phyloP scores from a whole-genome alignment of 2,113 vertebrate genomes.

The Hydropotes inermis region DNA sequence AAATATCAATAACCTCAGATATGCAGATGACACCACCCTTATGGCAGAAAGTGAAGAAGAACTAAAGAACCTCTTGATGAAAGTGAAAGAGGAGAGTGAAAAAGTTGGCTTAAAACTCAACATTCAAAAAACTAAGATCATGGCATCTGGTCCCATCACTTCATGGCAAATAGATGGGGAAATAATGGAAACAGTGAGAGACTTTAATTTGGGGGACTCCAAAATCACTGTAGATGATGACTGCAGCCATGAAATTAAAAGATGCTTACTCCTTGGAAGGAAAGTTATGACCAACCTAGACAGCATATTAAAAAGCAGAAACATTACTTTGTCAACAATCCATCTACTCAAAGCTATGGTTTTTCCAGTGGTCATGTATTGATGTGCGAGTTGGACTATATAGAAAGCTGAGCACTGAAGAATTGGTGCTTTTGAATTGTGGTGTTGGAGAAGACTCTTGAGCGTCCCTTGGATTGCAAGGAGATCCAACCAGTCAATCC shows the following conservation, averaged over 20 bases:
- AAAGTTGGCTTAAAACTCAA: not conserved
- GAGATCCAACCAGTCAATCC: not conserved
- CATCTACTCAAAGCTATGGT: not conserved
- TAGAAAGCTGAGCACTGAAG: not conserved
- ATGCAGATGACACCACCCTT: not conserved
- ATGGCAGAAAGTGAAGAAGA: not conserved
- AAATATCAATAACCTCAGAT: not conserved
- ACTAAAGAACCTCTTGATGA: not conserved
- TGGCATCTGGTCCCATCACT: not conserved
- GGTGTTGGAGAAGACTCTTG: not conserved
- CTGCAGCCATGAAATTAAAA: not conserved
- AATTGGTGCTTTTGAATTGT: not conserved
- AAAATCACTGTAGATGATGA: not conserved
- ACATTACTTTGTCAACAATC: not conserved
- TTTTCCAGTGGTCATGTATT: not conserved
- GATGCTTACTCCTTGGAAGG: fast-evolving
- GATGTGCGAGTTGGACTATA: not conserved
- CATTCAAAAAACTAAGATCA: not conserved
- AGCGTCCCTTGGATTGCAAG: not conserved
- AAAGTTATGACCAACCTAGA: not conserved
- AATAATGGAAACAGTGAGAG: not conserved
- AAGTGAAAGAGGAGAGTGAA: not conserved
- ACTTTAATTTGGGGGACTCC: not conserved
- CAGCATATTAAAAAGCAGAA: not conserved
- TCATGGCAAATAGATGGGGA: not conserved